These are phyloP conservation scores for Apodemus speciosus DNA, from an alignment of 2,113 vertebrate genomes.

Conservation along the genomic window DNA sequence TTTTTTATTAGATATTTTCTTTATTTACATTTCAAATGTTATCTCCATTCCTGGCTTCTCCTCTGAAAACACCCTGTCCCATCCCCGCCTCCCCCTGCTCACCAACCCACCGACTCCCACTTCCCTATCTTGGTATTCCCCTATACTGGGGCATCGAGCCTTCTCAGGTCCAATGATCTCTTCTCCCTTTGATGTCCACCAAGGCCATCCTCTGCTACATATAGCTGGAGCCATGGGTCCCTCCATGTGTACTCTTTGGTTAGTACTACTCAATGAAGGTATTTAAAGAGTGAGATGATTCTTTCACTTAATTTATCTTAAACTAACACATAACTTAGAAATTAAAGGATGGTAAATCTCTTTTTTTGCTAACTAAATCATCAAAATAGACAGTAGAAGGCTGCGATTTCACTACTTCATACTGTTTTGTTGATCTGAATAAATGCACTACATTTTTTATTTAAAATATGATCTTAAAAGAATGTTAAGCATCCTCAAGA, in stretches of 20 bases:
- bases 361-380: slow-evolving; percentile 21
- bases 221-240: too few species aligned
- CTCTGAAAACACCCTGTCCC: too few species aligned
- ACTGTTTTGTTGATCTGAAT: slow-evolving; percentile 30
- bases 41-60: too few species aligned
- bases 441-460: background rate
- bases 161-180: too few species aligned
- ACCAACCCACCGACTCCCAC: too few species aligned
- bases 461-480: background rate
- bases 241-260: background rate
- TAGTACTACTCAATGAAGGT: background rate
- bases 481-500: background rate
- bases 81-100: too few species aligned
- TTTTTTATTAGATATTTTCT: too few species aligned
- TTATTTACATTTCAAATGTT: too few species aligned
- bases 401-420: background rate
- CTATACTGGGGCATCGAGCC: too few species aligned
- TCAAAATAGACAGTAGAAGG: background rate
- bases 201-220: too few species aligned
- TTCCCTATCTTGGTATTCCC: too few species aligned
- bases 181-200: too few species aligned
- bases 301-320: slow-evolving; percentile 46
- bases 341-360: slow-evolving; percentile 28
- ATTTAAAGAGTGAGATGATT: background rate
- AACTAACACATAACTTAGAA: slow-evolving; percentile 54